Evolutionary conservation across 2,797 vertebrate species (phyloP).

Genomic region (Numenius phaeopus): DNA sequence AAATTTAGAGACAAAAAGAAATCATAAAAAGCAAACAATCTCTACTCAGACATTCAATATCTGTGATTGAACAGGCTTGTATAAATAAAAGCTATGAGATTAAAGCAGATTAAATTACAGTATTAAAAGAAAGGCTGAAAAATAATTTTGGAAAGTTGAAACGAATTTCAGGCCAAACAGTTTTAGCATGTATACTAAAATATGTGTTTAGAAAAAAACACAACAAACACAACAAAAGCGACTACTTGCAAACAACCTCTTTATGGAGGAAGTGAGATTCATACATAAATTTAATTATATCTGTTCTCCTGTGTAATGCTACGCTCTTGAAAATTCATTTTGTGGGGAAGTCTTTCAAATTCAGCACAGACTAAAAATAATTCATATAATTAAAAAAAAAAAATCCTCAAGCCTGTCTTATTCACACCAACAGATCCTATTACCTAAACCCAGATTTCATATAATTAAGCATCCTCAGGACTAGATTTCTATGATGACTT

Average conservation of each 20-base stretch:
- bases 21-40: background rate
- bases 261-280: background rate
- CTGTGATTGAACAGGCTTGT: conserved; percentile 12
- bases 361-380: background rate
- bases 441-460: background rate
- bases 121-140: conserved; percentile 53
- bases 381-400: background rate
- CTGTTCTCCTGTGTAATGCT: background rate
- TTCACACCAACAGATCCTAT: background rate
- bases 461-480: background rate
- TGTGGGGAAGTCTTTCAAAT: background rate
- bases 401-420: background rate
- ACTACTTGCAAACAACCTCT: background rate
- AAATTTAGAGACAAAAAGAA: background rate
- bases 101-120: conserved; percentile 62
- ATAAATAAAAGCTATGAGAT: conserved; percentile 50
- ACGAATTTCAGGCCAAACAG: background rate
- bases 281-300: background rate
- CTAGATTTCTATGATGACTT: background rate
- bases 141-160: conserved; percentile 15
- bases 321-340: background rate
- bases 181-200: background rate
- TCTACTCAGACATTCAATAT: conserved; percentile 9
- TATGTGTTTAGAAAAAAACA: background rate
- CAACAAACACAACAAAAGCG: background rate